Percentiles rank a stretch among this genome's conserved stretches.
Conservation (phyloP, 2,888 invertebrate species). For the Clanis bilineata region DNA sequence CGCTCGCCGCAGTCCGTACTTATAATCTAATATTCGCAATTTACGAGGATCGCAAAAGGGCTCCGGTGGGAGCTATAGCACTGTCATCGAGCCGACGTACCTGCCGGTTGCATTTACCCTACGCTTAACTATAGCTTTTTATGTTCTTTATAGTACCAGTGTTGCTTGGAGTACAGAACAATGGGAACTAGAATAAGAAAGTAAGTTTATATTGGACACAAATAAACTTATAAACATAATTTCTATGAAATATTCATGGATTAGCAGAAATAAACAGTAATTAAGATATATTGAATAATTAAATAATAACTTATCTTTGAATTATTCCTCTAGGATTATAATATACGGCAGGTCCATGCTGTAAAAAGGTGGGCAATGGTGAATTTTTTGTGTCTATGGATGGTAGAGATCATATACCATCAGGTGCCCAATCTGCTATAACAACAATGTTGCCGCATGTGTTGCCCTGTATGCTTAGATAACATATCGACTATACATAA, state of each 20-base stretch:
- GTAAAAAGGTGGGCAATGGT: too few relatives aligned
- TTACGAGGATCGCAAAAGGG: constrained; percentile 76
- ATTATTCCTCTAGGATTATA: too few relatives aligned
- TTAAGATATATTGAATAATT: too few relatives aligned
- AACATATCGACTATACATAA: too few relatives aligned
- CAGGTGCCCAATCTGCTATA: too few relatives aligned
- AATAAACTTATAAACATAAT: background rate
- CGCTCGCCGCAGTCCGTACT: constrained; percentile 71
- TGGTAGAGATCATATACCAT: too few relatives aligned
- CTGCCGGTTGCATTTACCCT: constrained; percentile 71
- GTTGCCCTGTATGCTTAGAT: too few relatives aligned
- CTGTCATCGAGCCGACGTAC: constrained; percentile 74
- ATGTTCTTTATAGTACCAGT: constrained; percentile 50
- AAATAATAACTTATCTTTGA: too few relatives aligned
- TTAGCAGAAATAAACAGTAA: too few relatives aligned
- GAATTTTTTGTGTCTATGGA: too few relatives aligned
- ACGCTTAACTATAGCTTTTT: constrained; percentile 33
- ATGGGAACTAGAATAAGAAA: background rate
- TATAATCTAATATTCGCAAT: constrained; percentile 82
- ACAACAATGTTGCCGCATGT: too few relatives aligned
- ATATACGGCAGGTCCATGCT: too few relatives aligned
- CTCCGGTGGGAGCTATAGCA: constrained; percentile 70
- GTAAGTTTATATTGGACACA: background rate
- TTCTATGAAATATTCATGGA: background rate
- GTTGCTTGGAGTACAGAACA: constrained; percentile 36